Evolutionary conservation across 2,797 vertebrate genomes (phyloP), one percentile per base, ranked within the genome.

Genomic region (Spinus pinus): DNA sequence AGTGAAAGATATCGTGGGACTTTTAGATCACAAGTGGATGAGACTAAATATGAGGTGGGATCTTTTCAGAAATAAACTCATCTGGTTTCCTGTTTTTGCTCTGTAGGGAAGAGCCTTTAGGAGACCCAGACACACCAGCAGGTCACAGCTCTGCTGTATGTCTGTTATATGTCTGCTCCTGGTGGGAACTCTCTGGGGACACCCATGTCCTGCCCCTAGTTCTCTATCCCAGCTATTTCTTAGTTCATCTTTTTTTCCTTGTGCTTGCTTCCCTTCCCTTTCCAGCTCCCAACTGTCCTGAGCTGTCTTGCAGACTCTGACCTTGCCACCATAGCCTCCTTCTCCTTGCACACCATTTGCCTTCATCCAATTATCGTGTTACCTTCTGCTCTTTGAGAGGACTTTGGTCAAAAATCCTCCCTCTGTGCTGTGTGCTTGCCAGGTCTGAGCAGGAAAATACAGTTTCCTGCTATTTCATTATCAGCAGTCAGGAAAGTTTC

Each of bases 401-500:
- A 92, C 51, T n/a, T 53, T 46, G 81, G 69, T 83, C 81, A 87
- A 81, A 86, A 86, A 50, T 46, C 23, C 30, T 65, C 21, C 3
- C 19, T 75, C 75, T 3, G 24, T 81, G 67, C 51, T 81, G 20
- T 57, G 71, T 67, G 57, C 65, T 86, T 81, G 75, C 75, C 85
- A 91, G 69, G 54, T 74, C 91, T 94, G 75, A 88, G 69, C 65
- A 93, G 87, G 75, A 88, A 94, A 96, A 69, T 61, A 47, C 47
- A 51, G n/a, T 88, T 94, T 96, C 84, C 93, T 95, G 85, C 89
- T 54, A 74, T 92, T 91, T 94, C 91, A 69, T 83, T 81, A 91
- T 54, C 93, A 88, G 79, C 3, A 3, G 46, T 35, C 75, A 65
- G 93, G 75, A 78, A 91, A 71, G 93, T 72, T 89, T 94, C 82